These are phyloP conservation scores for Lophius americanus DNA, from an alignment of 2,797 vertebrate species.

Conservation along the genomic window DNA sequence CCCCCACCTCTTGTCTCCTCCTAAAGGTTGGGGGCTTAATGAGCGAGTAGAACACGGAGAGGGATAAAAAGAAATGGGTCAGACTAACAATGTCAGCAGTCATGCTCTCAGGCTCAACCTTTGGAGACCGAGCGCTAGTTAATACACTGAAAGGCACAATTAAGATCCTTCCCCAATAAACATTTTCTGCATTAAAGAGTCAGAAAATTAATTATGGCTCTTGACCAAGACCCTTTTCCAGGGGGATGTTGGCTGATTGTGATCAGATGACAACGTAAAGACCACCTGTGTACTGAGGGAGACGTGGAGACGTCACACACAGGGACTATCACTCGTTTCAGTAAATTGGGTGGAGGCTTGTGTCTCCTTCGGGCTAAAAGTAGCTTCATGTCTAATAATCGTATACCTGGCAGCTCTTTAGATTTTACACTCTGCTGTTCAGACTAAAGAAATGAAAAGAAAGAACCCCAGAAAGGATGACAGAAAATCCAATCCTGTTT, in stretches of 20 bases:
- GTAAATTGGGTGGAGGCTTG: background rate
- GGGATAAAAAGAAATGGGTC: background rate
- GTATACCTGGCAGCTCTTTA: background rate
- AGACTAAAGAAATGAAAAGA: background rate
- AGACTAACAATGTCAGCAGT: background rate
- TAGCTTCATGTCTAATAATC: background rate
- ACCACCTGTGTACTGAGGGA: slow-evolving; percentile 14
- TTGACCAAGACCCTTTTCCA: slow-evolving; percentile 1
- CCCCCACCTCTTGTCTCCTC: background rate
- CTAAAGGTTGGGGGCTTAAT: background rate
- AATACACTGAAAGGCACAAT: slow-evolving; percentile 42
- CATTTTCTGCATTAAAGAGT: slow-evolving; percentile 5
- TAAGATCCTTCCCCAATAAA: slow-evolving; percentile 5
- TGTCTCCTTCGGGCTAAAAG: background rate
- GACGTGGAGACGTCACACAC: slow-evolving; percentile 13
- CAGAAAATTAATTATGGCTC: background rate
- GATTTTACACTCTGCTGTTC: slow-evolving; percentile 2
- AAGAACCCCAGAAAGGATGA: slow-evolving; percentile 5
- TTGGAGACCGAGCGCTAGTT: background rate
- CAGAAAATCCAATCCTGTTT: background rate
- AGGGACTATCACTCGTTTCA: background rate
- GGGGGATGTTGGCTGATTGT: background rate
- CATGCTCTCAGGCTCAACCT: background rate
- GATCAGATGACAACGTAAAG: background rate
- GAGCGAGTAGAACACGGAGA: background rate